Evolutionary conservation across 2,797 vertebrate species (phyloP).

Genomic region (Lutjanus campechanus): DNA sequence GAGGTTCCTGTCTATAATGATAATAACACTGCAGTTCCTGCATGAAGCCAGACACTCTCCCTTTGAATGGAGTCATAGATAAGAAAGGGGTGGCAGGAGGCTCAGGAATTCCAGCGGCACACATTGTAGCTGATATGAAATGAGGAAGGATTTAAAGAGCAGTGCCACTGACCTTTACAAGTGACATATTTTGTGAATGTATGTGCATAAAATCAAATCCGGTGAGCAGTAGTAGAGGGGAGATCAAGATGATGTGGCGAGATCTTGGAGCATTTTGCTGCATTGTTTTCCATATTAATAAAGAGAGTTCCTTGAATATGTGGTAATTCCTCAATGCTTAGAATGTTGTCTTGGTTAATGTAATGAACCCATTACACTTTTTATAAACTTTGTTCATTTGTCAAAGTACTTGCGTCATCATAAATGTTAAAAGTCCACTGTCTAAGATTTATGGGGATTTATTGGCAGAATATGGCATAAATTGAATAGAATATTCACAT

Average conservation of each 20-base stretch:
- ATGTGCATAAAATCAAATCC: neutral
- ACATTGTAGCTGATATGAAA: slow-evolving; percentile 42
- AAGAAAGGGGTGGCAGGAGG: slow-evolving; percentile 42
- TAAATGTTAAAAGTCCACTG: neutral
- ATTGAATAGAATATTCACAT: no score
- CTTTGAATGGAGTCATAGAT: slow-evolving; percentile 63
- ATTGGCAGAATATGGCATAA: no score
- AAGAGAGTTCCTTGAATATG: neutral
- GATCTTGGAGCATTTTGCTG: slow-evolving; percentile 1
- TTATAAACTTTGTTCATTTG: neutral
- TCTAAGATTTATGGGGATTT: no score
- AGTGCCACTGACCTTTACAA: slow-evolving; percentile 15
- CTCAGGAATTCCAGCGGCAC: slow-evolving; percentile 30
- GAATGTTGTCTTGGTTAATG: no score
- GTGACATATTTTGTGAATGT: neutral
- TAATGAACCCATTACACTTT: neutral
- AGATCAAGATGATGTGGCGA: slow-evolving; percentile 15
- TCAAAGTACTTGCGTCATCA: neutral
- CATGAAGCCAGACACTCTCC: slow-evolving; percentile 48
- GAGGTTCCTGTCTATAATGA: slow-evolving; percentile 75
- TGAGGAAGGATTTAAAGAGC: slow-evolving; percentile 46
- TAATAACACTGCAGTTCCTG: slow-evolving; percentile 68
- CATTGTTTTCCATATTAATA: slow-evolving; percentile 14
- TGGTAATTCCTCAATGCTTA: neutral
- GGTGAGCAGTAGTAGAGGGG: neutral